Base-by-base conservation (phyloP, 2,888 invertebrate genomes). In the Schrankia costaestrigalis region DNA sequence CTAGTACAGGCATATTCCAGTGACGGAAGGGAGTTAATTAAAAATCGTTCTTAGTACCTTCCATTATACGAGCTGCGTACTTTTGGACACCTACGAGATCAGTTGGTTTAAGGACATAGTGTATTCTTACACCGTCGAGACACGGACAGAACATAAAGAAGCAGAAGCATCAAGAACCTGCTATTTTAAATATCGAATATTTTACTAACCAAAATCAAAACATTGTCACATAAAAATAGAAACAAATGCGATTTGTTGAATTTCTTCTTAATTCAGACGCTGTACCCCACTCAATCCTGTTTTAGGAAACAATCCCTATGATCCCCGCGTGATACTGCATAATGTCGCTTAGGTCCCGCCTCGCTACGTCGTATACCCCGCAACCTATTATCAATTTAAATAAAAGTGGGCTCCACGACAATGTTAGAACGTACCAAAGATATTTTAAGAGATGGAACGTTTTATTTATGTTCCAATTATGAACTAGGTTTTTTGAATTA, bases 281-380 rank as follows among this genome's bases (percentile, higher is more conserved):
- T 37, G 66, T 74, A 61, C 59, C 59, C 65, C 69, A 68, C 75
- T 71, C 78, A 70, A 79, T 81, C 78, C 76, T 82, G 80, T 80
- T 83, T 81, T 77, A 79, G 78, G 79, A 82, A 78, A 82, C 81
- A 80, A 81, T 81, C 81, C 78, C 60, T 63, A 70, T 81, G 83
- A 86, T 85, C 84, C 81, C 75, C 57, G 65, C 86, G 86, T 87
- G 86, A 78, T 78, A 75, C 68, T 80, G 86, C 86, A 87, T 87
- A 87, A 87, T 87, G 78, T 71, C 15, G 21, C 26, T 24, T 21
- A 27, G 10, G 13, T 19, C 18, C 14, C 27, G 19, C 12, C 19
- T 17, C 65, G 55, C 59, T 11, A 9, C 14, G 14, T 56, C 63
- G 57, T 64, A 31, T 23, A 49, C 46, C 3, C 48, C 54, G 52